Conservation (phyloP, 23 tunicate genomes). For the Halocynthia roretzi region DNA sequence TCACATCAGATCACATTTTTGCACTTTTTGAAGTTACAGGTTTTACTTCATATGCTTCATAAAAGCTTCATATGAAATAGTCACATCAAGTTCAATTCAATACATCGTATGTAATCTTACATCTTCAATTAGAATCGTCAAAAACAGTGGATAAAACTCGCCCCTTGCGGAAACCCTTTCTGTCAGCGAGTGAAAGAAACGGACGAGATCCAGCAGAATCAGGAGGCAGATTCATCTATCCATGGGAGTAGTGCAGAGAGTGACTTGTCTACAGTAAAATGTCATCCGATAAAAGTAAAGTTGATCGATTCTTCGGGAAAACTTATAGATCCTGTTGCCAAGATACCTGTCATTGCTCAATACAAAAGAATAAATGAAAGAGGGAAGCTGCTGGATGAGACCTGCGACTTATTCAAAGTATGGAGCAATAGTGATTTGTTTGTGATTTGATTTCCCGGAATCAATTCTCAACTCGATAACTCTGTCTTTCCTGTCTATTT, state of each 20-base stretch:
- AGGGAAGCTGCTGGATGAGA: constrained; percentile 27
- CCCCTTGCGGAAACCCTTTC: constrained; percentile 2
- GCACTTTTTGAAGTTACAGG: no score
- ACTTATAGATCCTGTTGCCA: constrained; percentile 6
- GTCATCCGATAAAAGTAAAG: background rate
- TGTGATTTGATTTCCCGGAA: background rate
- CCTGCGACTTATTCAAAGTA: constrained; percentile 56
- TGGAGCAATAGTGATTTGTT: background rate
- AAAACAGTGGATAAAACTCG: background rate
- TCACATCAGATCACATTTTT: no score
- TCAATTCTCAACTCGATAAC: background rate
- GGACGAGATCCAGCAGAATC: background rate
- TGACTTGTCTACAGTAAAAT: background rate
- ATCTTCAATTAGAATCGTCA: background rate
- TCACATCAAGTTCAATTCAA: background rate
- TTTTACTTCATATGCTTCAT: background rate
- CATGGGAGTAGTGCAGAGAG: background rate
- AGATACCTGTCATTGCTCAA: constrained; percentile 22
- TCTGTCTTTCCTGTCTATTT: background rate
- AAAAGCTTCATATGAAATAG: background rate
- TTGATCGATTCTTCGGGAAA: constrained; percentile 23
- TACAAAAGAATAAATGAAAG: constrained; percentile 9
- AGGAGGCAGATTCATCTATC: background rate
- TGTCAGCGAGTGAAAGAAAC: background rate
- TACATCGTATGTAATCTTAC: background rate